Evolutionary conservation across 2,797 vertebrate genomes (phyloP).

Genomic region (Pagetopsis macropterus): DNA sequence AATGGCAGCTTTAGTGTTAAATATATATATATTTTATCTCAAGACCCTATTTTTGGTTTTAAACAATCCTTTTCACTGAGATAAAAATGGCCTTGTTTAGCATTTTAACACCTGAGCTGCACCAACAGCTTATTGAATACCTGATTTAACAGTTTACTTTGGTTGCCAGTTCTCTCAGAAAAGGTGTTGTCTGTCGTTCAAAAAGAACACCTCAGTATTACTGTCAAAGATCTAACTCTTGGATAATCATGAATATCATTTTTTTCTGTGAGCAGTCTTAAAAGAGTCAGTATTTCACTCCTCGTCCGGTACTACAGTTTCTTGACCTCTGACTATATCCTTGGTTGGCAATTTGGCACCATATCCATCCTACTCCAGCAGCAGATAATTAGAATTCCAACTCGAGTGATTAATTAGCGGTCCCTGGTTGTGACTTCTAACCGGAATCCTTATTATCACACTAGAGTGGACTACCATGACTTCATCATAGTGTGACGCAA

Average conservation of each 20-base stretch:
- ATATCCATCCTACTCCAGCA: constrained; percentile 74
- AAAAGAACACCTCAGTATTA: constrained; percentile 36
- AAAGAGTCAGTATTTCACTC: constrained; percentile 51
- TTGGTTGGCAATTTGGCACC: constrained; percentile 77
- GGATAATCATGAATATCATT: constrained; percentile 37
- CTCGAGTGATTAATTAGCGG: constrained; percentile 77
- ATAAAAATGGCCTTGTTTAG: background rate
- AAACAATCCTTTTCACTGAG: background rate
- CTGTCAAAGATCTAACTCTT: constrained; percentile 30
- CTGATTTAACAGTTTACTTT: constrained; percentile 48
- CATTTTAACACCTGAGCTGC: constrained; percentile 10
- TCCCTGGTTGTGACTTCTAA: constrained; percentile 71
- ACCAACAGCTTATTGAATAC: constrained; percentile 16
- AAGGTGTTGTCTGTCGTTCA: constrained; percentile 2
- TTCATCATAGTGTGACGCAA: constrained; percentile 53
- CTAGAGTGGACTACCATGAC: constrained; percentile 54
- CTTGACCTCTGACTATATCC: constrained; percentile 73
- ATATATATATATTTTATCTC: background rate
- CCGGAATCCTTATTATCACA: constrained; percentile 65
- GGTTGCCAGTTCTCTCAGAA: background rate
- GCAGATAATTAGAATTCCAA: constrained; percentile 81
- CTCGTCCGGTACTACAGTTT: constrained; percentile 65
- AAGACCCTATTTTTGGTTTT: background rate
- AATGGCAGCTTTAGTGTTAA: background rate
- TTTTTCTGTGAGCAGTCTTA: constrained; percentile 24